Conservation (phyloP, 2,888 invertebrate species). For the Melinopterus prodromus region DNA sequence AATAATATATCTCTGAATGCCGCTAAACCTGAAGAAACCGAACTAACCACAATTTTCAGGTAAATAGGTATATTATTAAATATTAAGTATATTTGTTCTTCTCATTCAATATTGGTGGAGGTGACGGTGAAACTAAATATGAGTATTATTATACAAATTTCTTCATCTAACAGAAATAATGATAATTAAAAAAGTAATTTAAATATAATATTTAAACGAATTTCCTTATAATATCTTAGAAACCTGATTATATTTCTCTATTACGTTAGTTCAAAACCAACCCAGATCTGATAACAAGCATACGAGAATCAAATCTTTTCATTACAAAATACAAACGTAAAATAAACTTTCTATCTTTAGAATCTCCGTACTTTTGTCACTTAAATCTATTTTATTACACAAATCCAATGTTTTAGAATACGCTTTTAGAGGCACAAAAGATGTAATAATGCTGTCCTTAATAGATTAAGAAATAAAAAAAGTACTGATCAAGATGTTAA, state of each 20-base stretch:
- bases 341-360: background rate
- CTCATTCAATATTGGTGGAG: too few relatives aligned
- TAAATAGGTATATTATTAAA: too few relatives aligned
- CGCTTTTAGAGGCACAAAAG: background rate
- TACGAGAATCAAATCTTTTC: background rate
- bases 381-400: background rate
- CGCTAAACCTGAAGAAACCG: too few relatives aligned
- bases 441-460: background rate
- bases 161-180: too few relatives aligned
- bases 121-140: too few relatives aligned
- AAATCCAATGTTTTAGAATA: background rate
- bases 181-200: too few relatives aligned
- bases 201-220: too few relatives aligned
- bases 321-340: background rate
- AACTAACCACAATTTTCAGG: too few relatives aligned
- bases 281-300: background rate
- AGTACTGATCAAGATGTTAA: background rate
- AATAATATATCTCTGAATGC: too few relatives aligned
- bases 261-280: background rate
- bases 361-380: background rate
- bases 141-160: too few relatives aligned
- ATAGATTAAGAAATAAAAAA: background rate
- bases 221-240: too few relatives aligned
- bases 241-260: background rate
- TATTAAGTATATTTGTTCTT: too few relatives aligned